Base-by-base conservation (phyloP, 2,797 vertebrate species). In the Buceros bicornis region DNA sequence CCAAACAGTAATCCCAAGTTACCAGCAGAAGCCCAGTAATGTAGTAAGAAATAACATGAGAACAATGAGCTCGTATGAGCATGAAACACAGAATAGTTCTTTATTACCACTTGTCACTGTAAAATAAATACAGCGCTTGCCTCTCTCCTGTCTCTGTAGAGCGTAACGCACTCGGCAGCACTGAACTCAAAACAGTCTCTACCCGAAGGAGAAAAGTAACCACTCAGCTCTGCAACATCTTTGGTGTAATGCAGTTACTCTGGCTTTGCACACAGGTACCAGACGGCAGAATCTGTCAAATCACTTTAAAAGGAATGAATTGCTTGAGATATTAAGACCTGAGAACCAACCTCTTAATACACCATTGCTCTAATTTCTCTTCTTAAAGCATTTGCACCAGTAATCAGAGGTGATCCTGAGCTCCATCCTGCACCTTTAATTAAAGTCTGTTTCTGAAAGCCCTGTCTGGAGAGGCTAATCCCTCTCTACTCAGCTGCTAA, bases 311-410 rank as follows among this genome's bases (percentile, higher is more conserved):
- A 96, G 78, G 79, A 72, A 76, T 92, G 67, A 95, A 96, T 43
- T 86, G 61, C 74, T 95, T 85, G 73, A 89, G 69, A 94, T 94
- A 91, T n/a, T 97, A 96, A 93, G 80, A 95, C 71, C 85, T 82
- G 84, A 95, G 86, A 94, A 74, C 56, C 81, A 58, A 95, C 57
- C 73, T 90, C 95, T 90, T 97, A 97, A 97, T 97, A 96, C 25
- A 3, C 87, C 90, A 93, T 97, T 97, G 93, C 94, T 97, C 96
- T 96, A 97, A 97, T 97, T 96, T 97, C 71, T 95, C 90, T 92
- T 97, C 95, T 97, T 97, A 97, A 90, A 96, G 94, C 90, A 90
- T 97, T 92, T 97, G 74, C 35, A 90, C 6, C 73, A 95, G 81
- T 96, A 97, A 97, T 97, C 88, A 82, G 96, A 96, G 91, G 86